Evolutionary conservation across 2,888 invertebrate genomes (phyloP), one percentile per base, ranked within the genome.

Genomic region (Cataglyphis rosenhaueri): DNA sequence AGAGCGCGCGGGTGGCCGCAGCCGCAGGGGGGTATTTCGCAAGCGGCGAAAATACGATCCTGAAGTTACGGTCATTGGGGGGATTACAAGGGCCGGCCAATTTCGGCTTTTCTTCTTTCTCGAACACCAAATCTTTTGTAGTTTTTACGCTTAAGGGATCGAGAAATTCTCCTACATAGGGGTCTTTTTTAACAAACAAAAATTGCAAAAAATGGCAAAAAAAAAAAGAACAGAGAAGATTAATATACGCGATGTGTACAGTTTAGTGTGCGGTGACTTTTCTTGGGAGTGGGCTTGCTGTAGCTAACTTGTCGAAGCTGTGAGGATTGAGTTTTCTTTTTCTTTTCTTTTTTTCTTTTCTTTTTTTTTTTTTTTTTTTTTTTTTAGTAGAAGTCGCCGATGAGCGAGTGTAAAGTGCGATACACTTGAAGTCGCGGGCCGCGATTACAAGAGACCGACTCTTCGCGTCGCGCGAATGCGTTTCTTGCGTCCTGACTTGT

Each of bases 101-200:
- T 84, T 83, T 84, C 84, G 88, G 87, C 90, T 86, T 82, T 90
- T 90, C 91, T 88, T 90, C 88, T 91, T 91, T 90, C 90, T 91
- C 88, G 89, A 92, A 92, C 92, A 92, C 92, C 92, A 93, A 92
- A 93, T 92, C 89, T 91, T 92, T 91, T 90, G 89, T 93, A 92
- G 91, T 88, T 91, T 92, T 87, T 92, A 91, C 90, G 90, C 89
- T 92, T 91, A 89, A 87, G 85, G 78, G 88, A 85, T 83, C 88
- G 79, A 84, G 59, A 82, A 78, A 82, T 85, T 84, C 87, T 87
- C 82, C 85, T 84, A 81, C 83, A 81, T 62, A 66, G 62, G 65
- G 57, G 78, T 82, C 81, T 64, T 78, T 76, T 75, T 66, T 66
- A 76, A 76, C 64, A 44, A 61, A 82, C 44, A 35, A 82, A 65